These are phyloP conservation scores for Chrysina gloriosa DNA, from an alignment of 2,888 invertebrate species.

Conservation along the genomic window DNA sequence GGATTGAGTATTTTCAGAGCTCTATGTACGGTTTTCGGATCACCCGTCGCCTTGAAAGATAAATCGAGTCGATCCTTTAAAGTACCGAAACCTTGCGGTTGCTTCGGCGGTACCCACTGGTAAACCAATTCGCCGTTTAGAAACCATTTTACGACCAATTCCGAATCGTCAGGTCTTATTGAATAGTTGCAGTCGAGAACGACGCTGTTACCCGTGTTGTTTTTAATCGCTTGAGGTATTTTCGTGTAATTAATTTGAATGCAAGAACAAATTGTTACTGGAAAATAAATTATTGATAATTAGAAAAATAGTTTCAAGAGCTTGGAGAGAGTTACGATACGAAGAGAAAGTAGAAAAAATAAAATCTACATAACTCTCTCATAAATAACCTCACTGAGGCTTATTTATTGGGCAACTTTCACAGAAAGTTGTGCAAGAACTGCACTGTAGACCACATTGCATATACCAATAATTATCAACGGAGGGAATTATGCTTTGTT, in stretches of 20 bases:
- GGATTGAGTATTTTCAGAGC: constrained; percentile 77
- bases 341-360: no score
- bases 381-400: no score
- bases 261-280: constrained; percentile 17
- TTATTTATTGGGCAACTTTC: no score
- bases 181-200: constrained; percentile 80
- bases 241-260: constrained; percentile 63
- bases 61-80: constrained; percentile 72
- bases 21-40: constrained; percentile 76
- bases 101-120: constrained; percentile 81
- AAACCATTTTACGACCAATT: constrained; percentile 83
- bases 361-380: no score
- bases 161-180: constrained; percentile 72
- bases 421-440: no score
- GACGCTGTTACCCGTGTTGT: constrained; percentile 64
- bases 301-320: no score
- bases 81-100: constrained; percentile 73
- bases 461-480: no score
- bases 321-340: no score
- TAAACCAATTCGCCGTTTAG: constrained; percentile 78
- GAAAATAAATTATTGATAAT: no score
- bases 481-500: no score
- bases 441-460: no score
- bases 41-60: constrained; percentile 73
- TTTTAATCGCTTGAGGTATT: constrained; percentile 62